Percentiles rank a stretch among this genome's conserved stretches.
These are phyloP conservation scores for Crotalus horridus DNA, from an alignment of 2,113 vertebrate genomes.

Conservation along the genomic window DNA sequence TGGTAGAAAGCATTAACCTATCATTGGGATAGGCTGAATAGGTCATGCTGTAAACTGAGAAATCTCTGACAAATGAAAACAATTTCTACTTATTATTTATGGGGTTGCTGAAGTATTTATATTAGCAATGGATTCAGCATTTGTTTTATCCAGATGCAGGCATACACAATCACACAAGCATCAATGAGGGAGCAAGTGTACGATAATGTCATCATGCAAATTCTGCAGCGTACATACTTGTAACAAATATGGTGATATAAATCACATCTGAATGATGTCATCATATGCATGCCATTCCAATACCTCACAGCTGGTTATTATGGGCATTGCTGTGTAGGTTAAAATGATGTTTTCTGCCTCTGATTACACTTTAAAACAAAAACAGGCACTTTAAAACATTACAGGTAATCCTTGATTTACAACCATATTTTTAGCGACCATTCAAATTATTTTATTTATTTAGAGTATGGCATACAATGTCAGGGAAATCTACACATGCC, in stretches of 20 bases:
- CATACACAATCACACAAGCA: neutral
- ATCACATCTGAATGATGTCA: neutral
- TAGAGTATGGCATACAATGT: neutral
- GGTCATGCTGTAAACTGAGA: neutral
- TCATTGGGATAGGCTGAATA: neutral
- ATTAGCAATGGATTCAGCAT: neutral
- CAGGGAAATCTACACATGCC: neutral
- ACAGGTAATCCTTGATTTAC: neutral
- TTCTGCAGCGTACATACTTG: neutral
- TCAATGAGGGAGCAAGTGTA: neutral
- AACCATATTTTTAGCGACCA: neutral
- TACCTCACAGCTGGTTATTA: neutral
- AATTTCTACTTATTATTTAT: neutral
- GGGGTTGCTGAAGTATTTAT: neutral
- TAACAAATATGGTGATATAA: neutral
- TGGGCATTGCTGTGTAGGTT: neutral
- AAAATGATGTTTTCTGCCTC: neutral
- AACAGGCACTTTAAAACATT: neutral
- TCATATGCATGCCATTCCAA: neutral
- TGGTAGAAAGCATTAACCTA: neutral
- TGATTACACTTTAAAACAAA: neutral
- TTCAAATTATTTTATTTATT: neutral
- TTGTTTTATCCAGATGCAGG: neutral
- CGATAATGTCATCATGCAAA: neutral
- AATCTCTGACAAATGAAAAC: neutral